Percentiles rank a stretch among this genome's conserved stretches.
Evolutionary conservation across 2,888 invertebrate species (phyloP).

Genomic region (Drymonia ruficornis): DNA sequence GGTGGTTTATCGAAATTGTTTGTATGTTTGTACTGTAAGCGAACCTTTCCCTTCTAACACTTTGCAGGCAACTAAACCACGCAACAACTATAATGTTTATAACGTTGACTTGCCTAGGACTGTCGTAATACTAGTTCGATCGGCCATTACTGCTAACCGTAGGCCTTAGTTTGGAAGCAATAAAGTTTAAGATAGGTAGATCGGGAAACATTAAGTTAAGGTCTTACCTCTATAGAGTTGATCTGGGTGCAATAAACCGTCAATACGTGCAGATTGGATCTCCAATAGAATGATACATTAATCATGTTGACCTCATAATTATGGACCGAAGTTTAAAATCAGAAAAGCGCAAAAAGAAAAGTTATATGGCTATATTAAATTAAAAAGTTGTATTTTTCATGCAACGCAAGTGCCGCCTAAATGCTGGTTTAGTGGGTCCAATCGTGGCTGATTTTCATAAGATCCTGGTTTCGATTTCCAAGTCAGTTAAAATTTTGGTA

Average conservation of each 20-base stretch:
- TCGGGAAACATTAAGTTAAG: conserved; percentile 13
- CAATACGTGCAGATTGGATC: conserved; percentile 54
- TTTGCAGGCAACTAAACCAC: conserved; percentile 72
- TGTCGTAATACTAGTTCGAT: conserved; percentile 65
- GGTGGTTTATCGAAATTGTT: no score
- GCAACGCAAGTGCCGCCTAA: no score
- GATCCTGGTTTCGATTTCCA: no score
- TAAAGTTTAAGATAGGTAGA: conserved; percentile 46
- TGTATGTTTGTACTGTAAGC: conserved; percentile 31
- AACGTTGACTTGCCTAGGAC: conserved; percentile 68
- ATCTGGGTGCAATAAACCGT: conserved; percentile 62
- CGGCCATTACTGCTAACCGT: conserved; percentile 23
- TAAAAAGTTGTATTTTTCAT: not conserved
- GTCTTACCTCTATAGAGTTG: conserved; percentile 54
- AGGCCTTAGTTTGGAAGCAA: conserved; percentile 21
- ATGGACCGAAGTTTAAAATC: conserved; percentile 40
- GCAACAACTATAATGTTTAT: conserved; percentile 76
- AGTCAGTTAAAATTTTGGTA: no score
- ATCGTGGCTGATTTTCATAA: no score
- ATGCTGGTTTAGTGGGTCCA: no score
- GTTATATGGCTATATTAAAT: conserved; percentile 15
- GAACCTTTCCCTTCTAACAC: conserved; percentile 75
- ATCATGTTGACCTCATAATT: conserved; percentile 40
- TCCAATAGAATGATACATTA: conserved; percentile 40
- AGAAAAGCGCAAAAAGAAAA: conserved; percentile 53